These are phyloP conservation scores for Excalfactoria chinensis DNA, from an alignment of 2,113 vertebrate species.

Conservation along the genomic window DNA sequence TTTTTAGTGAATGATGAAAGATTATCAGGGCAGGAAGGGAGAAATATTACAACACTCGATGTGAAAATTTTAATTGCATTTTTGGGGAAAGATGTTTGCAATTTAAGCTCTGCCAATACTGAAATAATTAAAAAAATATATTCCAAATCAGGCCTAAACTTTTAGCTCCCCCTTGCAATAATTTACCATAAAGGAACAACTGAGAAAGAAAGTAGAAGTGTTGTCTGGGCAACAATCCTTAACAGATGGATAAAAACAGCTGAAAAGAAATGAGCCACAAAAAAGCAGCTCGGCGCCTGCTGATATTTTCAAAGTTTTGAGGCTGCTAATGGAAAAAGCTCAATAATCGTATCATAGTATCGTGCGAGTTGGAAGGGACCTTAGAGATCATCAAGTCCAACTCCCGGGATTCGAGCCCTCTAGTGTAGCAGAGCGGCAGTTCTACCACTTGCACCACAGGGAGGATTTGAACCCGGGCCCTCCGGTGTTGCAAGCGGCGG, in stretches of 20 bases:
- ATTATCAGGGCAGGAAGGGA: background rate
- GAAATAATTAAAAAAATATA: background rate
- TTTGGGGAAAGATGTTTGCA: background rate
- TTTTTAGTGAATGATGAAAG: background rate
- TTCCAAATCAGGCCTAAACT: background rate
- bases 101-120: background rate
- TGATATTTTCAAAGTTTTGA: background rate
- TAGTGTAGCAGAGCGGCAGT: no score
- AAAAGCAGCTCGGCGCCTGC: background rate
- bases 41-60: background rate
- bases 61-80: background rate
- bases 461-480: no score
- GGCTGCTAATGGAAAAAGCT: background rate
- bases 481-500: no score
- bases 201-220: slow-evolving; percentile 27
- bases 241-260: slow-evolving; percentile 40
- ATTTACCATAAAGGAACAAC: slow-evolving; percentile 22
- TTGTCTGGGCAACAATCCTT: slow-evolving; percentile 3
- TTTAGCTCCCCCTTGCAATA: background rate
- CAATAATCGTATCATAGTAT: background rate
- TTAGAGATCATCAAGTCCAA: no score
- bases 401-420: no score
- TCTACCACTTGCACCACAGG: no score
- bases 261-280: slow-evolving; percentile 5
- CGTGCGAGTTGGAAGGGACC: no score